Conservation (phyloP, 2,113 vertebrate species). For the Cephalopterus ornatus region DNA sequence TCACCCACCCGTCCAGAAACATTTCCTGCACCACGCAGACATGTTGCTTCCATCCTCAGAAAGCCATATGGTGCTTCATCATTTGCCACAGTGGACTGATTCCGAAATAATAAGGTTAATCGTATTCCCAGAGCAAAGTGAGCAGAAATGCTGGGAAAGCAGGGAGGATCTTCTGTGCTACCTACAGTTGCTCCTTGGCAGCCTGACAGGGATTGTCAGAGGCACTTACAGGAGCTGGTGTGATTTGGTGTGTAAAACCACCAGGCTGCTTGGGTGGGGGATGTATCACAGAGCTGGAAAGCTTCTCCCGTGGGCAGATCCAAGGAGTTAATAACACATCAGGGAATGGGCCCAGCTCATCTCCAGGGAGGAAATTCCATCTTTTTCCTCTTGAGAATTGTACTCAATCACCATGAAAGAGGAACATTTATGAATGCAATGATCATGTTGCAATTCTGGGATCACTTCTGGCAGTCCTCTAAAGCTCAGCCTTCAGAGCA, state of each 20-base stretch:
- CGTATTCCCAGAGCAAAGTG: neutral
- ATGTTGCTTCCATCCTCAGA: conserved; percentile 7
- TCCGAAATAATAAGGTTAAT: conserved; percentile 61
- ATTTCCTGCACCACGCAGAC: neutral
- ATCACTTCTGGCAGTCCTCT: neutral
- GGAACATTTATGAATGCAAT: neutral
- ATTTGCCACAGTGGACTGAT: conserved; percentile 1
- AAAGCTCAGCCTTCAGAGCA: neutral
- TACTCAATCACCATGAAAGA: neutral
- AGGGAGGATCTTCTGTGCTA: neutral
- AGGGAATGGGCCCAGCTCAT: conserved; percentile 10
- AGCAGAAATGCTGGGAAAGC: neutral
- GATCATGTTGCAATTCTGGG: neutral
- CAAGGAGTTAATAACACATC: neutral
- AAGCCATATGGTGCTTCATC: conserved; percentile 29
- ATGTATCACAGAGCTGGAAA: neutral
- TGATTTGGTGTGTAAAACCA: neutral
- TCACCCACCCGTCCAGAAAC: conserved; percentile 23
- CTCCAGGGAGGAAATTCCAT: neutral
- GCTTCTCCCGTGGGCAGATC: conserved; percentile 28
- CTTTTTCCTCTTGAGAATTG: neutral
- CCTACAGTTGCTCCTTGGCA: neutral
- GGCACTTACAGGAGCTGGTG: neutral
- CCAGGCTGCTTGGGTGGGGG: neutral
- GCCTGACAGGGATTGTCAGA: neutral